Evolutionary conservation across 2,888 invertebrate genomes (phyloP).

Genomic region (Hololepta plana): DNA sequence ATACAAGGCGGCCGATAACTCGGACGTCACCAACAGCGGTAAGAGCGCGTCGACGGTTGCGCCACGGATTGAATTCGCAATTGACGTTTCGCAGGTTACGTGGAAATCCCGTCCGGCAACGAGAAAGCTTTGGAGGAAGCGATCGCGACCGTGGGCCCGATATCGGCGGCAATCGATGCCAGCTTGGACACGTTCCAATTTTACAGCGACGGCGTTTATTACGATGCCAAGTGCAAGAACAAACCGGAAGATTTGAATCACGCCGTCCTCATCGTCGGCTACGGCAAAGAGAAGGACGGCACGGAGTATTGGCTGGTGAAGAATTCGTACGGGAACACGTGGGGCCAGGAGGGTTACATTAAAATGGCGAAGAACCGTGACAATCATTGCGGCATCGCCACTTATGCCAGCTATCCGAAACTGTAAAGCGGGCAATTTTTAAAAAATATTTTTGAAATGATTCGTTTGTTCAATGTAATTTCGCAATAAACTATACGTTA

Average conservation of each 20-base stretch:
- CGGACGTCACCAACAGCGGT: no score
- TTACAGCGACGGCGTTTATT: conserved; percentile 66
- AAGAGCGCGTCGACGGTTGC: no score
- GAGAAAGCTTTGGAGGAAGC: conserved; percentile 60
- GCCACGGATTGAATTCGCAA: neutral
- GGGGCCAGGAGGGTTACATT: conserved; percentile 18
- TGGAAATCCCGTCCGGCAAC: conserved; percentile 51
- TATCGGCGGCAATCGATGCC: conserved; percentile 82
- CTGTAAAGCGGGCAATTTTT: conserved; percentile 31
- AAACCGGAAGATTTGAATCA: conserved; percentile 56
- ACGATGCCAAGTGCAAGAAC: conserved; percentile 48
- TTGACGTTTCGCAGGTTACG: conserved; percentile 38
- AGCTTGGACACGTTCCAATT: conserved; percentile 70
- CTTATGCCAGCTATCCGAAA: conserved; percentile 61
- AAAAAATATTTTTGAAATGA: conserved; percentile 4
- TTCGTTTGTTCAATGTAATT: conserved; percentile 1
- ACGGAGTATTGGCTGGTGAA: conserved; percentile 49
- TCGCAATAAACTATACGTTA: neutral
- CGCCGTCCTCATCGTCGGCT: conserved; percentile 65
- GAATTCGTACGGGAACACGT: conserved; percentile 39
- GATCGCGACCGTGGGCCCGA: conserved; percentile 69
- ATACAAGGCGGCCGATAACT: conserved; percentile 11
- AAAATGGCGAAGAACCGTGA: conserved; percentile 18
- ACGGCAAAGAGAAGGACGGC: conserved; percentile 36
- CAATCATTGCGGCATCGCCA: conserved; percentile 75